A percentile compares a stretch with the other conserved stretches of the same genome.
These are phyloP conservation scores for Emydura subglobosa DNA, from an alignment of 2,113 vertebrate genomes.

Conservation along the genomic window DNA sequence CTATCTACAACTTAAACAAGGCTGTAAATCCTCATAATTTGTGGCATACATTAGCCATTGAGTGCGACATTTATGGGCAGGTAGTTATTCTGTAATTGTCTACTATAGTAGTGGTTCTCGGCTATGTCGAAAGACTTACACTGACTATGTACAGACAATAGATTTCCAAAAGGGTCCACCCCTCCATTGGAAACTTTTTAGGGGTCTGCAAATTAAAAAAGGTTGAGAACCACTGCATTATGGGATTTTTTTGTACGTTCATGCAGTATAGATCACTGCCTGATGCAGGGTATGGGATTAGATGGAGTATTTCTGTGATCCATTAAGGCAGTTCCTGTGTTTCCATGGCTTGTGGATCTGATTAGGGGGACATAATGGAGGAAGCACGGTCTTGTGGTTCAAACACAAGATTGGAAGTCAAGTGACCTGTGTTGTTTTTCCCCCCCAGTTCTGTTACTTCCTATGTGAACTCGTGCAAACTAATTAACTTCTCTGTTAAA, in stretches of 20 bases:
- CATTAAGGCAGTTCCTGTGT: background rate
- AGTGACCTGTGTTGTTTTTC: constrained; percentile 40
- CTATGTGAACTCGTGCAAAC: background rate
- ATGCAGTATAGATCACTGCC: background rate
- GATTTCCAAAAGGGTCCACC: background rate
- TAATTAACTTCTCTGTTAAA: background rate
- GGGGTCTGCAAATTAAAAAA: background rate
- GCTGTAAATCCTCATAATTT: background rate
- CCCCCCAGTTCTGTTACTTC: background rate
- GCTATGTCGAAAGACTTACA: background rate
- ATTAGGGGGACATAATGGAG: constrained; percentile 43
- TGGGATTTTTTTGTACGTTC: background rate
- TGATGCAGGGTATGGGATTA: background rate
- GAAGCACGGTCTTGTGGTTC: constrained; percentile 60
- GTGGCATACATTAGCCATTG: background rate
- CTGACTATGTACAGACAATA: background rate
- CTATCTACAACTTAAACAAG: background rate
- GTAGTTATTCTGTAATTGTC: background rate
- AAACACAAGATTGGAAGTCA: constrained; percentile 72
- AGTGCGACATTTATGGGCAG: background rate
- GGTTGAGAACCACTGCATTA: background rate
- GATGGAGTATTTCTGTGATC: background rate
- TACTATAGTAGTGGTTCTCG: background rate
- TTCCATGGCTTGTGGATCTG: background rate
- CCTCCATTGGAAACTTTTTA: background rate